Base-by-base conservation (phyloP, 2,888 invertebrate genomes). In the Vannuccia rotundouncinata region DNA sequence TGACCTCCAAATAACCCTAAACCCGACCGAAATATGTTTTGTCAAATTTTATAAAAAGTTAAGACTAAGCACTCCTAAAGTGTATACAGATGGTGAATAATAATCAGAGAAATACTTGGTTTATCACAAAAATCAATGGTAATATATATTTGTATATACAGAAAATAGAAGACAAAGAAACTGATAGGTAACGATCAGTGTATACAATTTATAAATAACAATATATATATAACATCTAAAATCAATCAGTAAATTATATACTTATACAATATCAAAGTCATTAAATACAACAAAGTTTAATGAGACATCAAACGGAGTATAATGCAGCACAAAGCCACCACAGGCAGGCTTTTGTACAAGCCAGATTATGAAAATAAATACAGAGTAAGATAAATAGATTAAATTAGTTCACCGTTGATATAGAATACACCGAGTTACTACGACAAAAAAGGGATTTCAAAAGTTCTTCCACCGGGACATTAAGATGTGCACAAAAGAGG, bases 261-360 rank as follows among this genome's bases (percentile, higher is more conserved):
- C 22, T 13, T 13, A 5, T 13, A 66, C 22, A 66, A 66, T 66
- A 66, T 66, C 66, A 66, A 66, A 66, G 66, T 66, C 66, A 66
- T 17, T 66, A 66, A 66, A 66, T 66, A 66, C 66, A 66, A 66
- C 66, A 66, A 66, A 66, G 66, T 66, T 66, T 22, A 66, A 66
- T 66, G 66, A 66, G 66, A 66, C 66, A 66, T 66, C 66, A 66
- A 66, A 66, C 66, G 66, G 66, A 66, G 66, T 66, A 66, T 66
- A 22, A 22, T 22, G 66, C 5, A 22, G 66, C 22, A 22, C 25
- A 66, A 13, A 66, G 22, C 66, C 66, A 66, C 66, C 10, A 66
- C 66, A 22, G 22, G 66, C 22, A 66, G 25, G 66, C 66, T 22
- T 66, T n/a, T 13, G 25, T 66, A 66, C 66, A 22, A 22, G 66